A percentile compares a stretch with the other conserved stretches of the same genome.
These are phyloP conservation scores for Mechanitis mazaeus DNA, from an alignment of 2,888 invertebrate species.

Conservation along the genomic window DNA sequence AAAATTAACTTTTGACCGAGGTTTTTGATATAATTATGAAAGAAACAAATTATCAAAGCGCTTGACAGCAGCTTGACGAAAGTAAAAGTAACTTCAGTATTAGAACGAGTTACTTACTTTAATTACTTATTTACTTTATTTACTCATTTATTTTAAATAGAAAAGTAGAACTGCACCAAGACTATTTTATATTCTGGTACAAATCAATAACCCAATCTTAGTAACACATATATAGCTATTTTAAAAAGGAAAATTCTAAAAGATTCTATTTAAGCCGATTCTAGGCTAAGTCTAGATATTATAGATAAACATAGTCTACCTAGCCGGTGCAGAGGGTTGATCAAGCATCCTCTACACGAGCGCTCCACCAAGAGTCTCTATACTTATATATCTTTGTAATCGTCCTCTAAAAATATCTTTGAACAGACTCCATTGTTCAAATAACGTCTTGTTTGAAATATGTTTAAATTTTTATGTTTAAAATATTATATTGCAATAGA, in stretches of 20 bases:
- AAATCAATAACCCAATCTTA: neutral
- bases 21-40: too few relatives aligned
- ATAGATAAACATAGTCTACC: conserved; percentile 21
- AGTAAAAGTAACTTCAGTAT: neutral
- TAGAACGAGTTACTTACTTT: too few relatives aligned
- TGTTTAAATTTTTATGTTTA: neutral
- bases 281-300: conserved; percentile 19
- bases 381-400: conserved; percentile 47
- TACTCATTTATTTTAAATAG: neutral
- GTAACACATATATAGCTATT: neutral
- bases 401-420: conserved; percentile 39
- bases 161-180: neutral
- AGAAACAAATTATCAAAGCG: too few relatives aligned
- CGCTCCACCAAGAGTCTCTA: conserved; percentile 53
- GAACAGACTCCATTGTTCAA: conserved; percentile 17
- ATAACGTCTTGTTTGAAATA: neutral
- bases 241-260: neutral
- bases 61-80: too few relatives aligned
- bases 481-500: neutral
- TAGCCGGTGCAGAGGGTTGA: conserved; percentile 39
- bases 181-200: neutral
- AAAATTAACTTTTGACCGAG: too few relatives aligned
- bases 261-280: conserved; percentile 6
- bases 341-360: conserved; percentile 65
- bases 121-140: too few relatives aligned